A percentile compares a stretch with the other conserved stretches of the same genome.
These are phyloP conservation scores for Epirrhoe tristata DNA, from an alignment of 2,888 invertebrate genomes.

Conservation along the genomic window DNA sequence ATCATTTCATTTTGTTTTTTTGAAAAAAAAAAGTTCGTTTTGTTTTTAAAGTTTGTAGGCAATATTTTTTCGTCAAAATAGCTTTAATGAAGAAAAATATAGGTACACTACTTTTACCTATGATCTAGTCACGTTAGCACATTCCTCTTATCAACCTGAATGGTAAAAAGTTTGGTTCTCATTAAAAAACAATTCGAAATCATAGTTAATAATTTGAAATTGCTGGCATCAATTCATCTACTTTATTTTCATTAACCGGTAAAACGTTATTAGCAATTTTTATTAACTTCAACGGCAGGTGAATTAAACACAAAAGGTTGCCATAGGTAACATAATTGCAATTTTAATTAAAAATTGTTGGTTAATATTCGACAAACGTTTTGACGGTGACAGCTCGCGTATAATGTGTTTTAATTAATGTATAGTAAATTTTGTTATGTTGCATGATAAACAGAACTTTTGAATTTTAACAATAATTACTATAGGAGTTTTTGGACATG, in stretches of 20 bases:
- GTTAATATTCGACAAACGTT: slow-evolving; percentile 39
- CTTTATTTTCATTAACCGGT: not conserved
- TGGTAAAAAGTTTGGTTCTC: too few species aligned
- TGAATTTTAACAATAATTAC: not conserved
- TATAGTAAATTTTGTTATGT: slow-evolving; percentile 34
- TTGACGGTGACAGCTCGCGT: slow-evolving; percentile 48
- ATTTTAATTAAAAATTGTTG: slow-evolving; percentile 33
- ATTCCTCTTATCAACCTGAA: too few species aligned
- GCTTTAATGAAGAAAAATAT: too few species aligned
- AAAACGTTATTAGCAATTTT: not conserved
- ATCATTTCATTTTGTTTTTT: too few species aligned
- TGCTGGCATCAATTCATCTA: not conserved
- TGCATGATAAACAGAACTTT: slow-evolving; percentile 6
- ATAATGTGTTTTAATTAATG: slow-evolving; percentile 51
- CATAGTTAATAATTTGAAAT: too few species aligned
- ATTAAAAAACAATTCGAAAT: too few species aligned
- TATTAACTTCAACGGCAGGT: slow-evolving; percentile 9
- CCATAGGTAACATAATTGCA: slow-evolving; percentile 14
- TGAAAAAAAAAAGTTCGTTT: too few species aligned
- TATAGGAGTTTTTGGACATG: too few species aligned
- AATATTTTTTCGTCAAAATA: too few species aligned
- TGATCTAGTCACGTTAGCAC: too few species aligned
- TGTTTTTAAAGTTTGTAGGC: too few species aligned
- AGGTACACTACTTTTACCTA: too few species aligned
- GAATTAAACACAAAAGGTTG: slow-evolving; percentile 15